These are phyloP conservation scores for Pantherophis vulpinus DNA, from an alignment of 2,797 vertebrate species.

Conservation along the genomic window DNA sequence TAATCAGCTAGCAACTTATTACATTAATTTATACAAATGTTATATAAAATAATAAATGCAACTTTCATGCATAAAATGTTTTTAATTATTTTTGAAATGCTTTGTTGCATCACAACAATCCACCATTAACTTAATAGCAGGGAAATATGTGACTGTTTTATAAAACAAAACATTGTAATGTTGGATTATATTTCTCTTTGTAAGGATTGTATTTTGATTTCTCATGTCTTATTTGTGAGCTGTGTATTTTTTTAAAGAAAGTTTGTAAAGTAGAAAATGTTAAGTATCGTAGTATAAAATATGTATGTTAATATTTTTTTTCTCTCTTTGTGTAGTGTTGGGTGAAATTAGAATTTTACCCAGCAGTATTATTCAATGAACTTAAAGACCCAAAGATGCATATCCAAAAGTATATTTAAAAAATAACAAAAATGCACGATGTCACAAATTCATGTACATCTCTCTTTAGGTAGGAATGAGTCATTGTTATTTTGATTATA, in stretches of 20 bases:
- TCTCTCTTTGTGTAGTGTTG: constrained; percentile 77
- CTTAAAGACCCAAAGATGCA: constrained; percentile 81
- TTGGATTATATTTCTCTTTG: constrained; percentile 70
- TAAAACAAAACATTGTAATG: constrained; percentile 71
- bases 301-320: constrained; percentile 76
- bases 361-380: constrained; percentile 86
- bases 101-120: constrained; percentile 46
- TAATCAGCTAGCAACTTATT: constrained; percentile 16
- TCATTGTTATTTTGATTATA: constrained; percentile 67
- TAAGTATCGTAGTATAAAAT: constrained; percentile 76
- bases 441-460: constrained; percentile 10
- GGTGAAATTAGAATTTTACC: constrained; percentile 82
- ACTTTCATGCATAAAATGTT: constrained; percentile 22
- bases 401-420: constrained; percentile 66
- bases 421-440: neutral
- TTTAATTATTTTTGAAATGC: constrained; percentile 31
- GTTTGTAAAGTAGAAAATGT: constrained; percentile 68
- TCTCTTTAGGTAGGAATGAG: neutral
- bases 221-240: constrained; percentile 68
- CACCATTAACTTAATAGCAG: constrained; percentile 1
- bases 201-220: constrained; percentile 59
- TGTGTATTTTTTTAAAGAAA: constrained; percentile 69
- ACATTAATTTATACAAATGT: constrained; percentile 24
- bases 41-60: constrained; percentile 31
- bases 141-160: constrained; percentile 33